These are phyloP conservation scores for Conus canariensis DNA, from an alignment of 2,888 invertebrate species.

Conservation along the genomic window DNA sequence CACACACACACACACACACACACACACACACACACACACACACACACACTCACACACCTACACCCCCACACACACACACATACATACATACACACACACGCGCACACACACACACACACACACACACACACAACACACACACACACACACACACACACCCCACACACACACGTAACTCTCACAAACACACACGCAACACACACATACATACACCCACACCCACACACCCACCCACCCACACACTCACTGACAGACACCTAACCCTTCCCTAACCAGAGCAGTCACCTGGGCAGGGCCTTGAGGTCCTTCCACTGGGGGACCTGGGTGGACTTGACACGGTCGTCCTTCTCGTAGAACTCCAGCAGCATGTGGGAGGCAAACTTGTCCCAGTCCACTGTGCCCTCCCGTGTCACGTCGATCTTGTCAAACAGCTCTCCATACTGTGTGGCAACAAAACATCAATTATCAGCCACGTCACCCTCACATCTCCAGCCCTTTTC, in stretches of 20 bases:
- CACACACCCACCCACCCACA: background rate
- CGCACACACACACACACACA: background rate
- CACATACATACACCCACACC: background rate
- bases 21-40: background rate
- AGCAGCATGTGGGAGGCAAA: slow-evolving; percentile 78
- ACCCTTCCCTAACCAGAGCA: background rate
- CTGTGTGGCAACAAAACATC: slow-evolving; percentile 56
- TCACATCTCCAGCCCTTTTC: too few species aligned
- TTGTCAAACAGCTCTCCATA: slow-evolving; percentile 78
- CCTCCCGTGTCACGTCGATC: slow-evolving; percentile 77
- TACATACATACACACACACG: background rate
- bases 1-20: background rate
- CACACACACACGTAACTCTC: background rate
- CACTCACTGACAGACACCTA: background rate
- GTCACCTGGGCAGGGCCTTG: slow-evolving; percentile 73
- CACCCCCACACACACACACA: background rate
- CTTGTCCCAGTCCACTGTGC: slow-evolving; percentile 78
- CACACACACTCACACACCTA: background rate
- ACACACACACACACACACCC: background rate
- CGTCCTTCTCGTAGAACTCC: slow-evolving; percentile 78
- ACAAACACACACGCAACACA: background rate
- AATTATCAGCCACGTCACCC: background rate
- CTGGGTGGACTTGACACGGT: slow-evolving; percentile 77
- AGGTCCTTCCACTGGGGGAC: slow-evolving; percentile 79
- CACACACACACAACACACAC: background rate